Conservation (phyloP, 2,797 vertebrate genomes). For the Zalophus californianus region DNA sequence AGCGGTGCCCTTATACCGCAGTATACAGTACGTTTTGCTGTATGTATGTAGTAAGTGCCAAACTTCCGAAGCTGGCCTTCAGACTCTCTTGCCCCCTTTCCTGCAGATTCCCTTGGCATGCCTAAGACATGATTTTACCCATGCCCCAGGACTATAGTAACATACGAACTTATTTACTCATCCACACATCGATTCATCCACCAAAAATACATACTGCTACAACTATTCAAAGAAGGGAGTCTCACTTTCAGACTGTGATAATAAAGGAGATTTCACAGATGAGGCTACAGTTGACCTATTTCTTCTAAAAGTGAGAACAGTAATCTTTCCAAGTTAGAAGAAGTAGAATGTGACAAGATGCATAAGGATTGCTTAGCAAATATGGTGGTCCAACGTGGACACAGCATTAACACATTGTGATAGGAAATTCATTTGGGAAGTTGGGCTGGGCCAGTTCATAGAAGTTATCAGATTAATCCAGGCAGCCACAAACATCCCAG, state of each 20-base stretch:
- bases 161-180: neutral
- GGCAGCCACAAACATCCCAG: neutral
- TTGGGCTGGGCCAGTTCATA: neutral
- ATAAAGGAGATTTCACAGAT: neutral
- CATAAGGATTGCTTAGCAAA: neutral
- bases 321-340: neutral
- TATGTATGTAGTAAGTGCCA: neutral
- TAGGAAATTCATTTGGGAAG: conserved; percentile 18
- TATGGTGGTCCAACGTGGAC: neutral
- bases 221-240: neutral
- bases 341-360: neutral
- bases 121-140: neutral
- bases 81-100: neutral
- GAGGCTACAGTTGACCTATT: neutral
- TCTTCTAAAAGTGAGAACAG: conserved; percentile 8
- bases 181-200: neutral
- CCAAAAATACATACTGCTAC: neutral
- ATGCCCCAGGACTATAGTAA: neutral
- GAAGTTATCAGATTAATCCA: conserved; percentile 10
- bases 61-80: neutral
- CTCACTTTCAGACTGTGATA: neutral
- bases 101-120: neutral
- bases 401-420: neutral
- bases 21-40: neutral
- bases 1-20: neutral